Evolutionary conservation across 1,140 invertebrate genomes (phyloP).

Genomic region (Drosophila pseudoananassae): DNA sequence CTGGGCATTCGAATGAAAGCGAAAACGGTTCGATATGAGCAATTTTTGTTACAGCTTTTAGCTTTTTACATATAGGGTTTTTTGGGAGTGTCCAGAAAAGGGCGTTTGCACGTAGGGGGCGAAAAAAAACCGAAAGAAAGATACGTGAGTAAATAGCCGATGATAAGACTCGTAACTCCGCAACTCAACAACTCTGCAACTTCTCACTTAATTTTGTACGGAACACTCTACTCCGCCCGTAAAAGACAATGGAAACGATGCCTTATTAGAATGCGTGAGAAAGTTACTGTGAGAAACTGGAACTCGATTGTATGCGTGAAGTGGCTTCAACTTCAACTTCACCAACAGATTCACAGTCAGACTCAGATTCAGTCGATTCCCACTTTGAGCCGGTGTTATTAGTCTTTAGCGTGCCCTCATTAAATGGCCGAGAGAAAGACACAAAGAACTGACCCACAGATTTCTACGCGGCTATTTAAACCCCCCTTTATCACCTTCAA

Average conservation of each 20-base stretch:
- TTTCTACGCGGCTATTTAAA: slow-evolving; percentile 30
- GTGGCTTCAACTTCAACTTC: slow-evolving; percentile 1
- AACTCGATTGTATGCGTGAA: slow-evolving; percentile 50
- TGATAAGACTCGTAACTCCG: slow-evolving; percentile 34
- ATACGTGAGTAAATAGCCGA: slow-evolving; percentile 37
- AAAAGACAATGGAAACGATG: slow-evolving; percentile 72
- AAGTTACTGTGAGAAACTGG: slow-evolving; percentile 48
- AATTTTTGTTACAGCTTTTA: slow-evolving; percentile 29
- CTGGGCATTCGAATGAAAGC: slow-evolving; percentile 63
- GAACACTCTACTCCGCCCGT: slow-evolving; percentile 25
- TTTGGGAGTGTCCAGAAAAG: slow-evolving; percentile 42
- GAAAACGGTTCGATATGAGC: slow-evolving; percentile 64
- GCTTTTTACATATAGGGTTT: slow-evolving; percentile 3
- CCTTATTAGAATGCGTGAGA: slow-evolving; percentile 67
- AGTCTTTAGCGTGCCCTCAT: slow-evolving; percentile 45
- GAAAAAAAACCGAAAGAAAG: slow-evolving; percentile 4
- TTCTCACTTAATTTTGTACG: slow-evolving; percentile 74
- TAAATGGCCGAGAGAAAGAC: slow-evolving; percentile 39
- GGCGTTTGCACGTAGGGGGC: slow-evolving; percentile 64
- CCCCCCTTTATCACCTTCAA: slow-evolving; percentile 40
- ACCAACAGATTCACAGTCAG: not conserved
- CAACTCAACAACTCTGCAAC: slow-evolving; percentile 31
- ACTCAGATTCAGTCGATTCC: slow-evolving; percentile 6
- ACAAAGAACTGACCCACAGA: slow-evolving; percentile 41
- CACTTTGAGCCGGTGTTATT: slow-evolving; percentile 23